These are phyloP conservation scores for Brachionus rotundiformis DNA, from an alignment of 1,140 invertebrate species.

Conservation along the genomic window DNA sequence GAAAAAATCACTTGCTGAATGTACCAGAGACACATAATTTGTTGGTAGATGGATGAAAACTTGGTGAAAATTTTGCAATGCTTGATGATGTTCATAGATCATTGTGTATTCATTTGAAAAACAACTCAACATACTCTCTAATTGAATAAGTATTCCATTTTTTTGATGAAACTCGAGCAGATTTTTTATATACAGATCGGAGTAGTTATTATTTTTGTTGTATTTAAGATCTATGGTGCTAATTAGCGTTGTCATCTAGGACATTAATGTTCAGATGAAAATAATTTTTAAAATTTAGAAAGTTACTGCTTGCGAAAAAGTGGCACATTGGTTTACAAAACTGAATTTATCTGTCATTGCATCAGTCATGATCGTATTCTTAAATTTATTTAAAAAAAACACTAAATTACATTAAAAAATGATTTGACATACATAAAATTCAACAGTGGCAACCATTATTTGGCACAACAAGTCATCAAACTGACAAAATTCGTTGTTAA, in stretches of 20 bases:
- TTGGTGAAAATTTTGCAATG: slow-evolving; percentile 4
- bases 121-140: slow-evolving; percentile 48
- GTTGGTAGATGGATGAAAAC: slow-evolving; percentile 28
- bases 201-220: not conserved
- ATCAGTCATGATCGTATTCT: slow-evolving; percentile 10
- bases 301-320: slow-evolving; percentile 40
- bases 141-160: slow-evolving; percentile 46
- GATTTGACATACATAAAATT: slow-evolving; percentile 40
- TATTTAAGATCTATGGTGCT: slow-evolving; percentile 41
- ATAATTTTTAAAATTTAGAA: not conserved
- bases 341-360: not conserved
- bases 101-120: slow-evolving; percentile 44
- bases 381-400: not conserved
- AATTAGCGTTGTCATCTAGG: slow-evolving; percentile 23
- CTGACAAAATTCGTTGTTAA: not conserved
- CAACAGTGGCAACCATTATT: not conserved
- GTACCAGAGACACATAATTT: not conserved
- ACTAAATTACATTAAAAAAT: not conserved
- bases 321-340: slow-evolving; percentile 35
- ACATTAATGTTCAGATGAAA: not conserved
- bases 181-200: slow-evolving; percentile 13
- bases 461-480: not conserved
- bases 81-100: slow-evolving; percentile 30
- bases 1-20: not conserved
- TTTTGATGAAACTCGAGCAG: slow-evolving; percentile 28